Percentiles rank a stretch among this genome's conserved stretches.
phyloP scores from a whole-genome alignment of 2,113 vertebrate genomes.

The Corydoras sp. region DNA sequence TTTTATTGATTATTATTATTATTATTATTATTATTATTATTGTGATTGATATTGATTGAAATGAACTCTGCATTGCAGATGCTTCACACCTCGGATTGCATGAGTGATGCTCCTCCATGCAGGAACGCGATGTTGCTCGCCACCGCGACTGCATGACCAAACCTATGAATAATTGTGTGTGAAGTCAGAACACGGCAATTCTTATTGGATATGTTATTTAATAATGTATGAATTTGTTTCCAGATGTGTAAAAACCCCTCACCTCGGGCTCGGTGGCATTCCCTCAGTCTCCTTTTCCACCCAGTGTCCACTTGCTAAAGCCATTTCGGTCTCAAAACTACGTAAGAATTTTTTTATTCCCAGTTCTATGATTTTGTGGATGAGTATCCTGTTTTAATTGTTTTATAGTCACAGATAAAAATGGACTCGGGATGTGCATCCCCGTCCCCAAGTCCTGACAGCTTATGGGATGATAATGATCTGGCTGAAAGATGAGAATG shows the following conservation, averaged over 20 bases:
- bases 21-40: background rate
- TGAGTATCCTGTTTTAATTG: background rate
- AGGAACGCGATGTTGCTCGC: slow-evolving; percentile 66
- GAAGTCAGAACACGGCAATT: too few relatives aligned
- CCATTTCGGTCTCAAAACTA: slow-evolving; percentile 38
- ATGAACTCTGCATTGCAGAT: background rate
- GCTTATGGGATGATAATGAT: slow-evolving; percentile 20
- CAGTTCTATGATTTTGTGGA: background rate
- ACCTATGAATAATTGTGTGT: slow-evolving; percentile 41
- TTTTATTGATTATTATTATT: background rate
- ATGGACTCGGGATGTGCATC: background rate
- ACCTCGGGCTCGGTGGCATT: slow-evolving; percentile 58
- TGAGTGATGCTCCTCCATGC: slow-evolving; percentile 62
- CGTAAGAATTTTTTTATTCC: background rate
- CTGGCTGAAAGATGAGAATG: slow-evolving; percentile 40
- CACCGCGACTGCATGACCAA: slow-evolving; percentile 60
- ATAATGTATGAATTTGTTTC: background rate
- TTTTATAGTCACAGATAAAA: background rate
- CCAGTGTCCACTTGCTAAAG: slow-evolving; percentile 67
- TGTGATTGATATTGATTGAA: background rate
- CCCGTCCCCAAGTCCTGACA: slow-evolving; percentile 1
- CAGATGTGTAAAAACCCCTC: slow-evolving; percentile 20
- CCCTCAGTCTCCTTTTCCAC: slow-evolving; percentile 57
- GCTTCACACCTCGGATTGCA: slow-evolving; percentile 46
- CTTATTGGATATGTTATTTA: background rate